A percentile compares a stretch with the other conserved stretches of the same genome.
Evolutionary conservation across 2,113 vertebrate genomes (phyloP).

Genomic region (Nerophis lumbriciformis): DNA sequence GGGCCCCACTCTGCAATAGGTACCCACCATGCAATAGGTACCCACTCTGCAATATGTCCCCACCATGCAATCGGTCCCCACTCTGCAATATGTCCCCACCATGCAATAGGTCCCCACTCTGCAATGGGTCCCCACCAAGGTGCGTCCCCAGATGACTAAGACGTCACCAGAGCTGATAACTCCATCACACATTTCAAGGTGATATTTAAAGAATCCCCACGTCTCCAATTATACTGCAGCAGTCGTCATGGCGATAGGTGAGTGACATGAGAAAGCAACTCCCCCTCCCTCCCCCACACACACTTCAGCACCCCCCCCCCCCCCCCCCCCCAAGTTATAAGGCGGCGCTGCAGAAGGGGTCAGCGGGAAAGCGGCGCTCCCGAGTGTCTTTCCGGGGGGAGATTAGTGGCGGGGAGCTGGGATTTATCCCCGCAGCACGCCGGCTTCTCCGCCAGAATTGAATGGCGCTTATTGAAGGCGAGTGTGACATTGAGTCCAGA

Average conservation of each 20-base stretch:
- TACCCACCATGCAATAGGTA: no score
- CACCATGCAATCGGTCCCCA: no score
- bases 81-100: no score
- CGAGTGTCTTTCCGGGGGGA: constrained; percentile 3
- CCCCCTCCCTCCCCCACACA: not conserved
- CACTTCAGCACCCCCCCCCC: no score
- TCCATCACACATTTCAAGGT: not conserved
- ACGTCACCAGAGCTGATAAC: not conserved
- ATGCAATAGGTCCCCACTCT: no score
- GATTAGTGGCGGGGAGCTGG: not conserved
- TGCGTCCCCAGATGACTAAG: not conserved
- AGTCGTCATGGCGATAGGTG: not conserved
- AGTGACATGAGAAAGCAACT: no score
- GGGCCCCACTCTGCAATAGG: no score
- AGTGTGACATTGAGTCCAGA: constrained; percentile 4
- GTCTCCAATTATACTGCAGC: not conserved
- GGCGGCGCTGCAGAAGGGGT: not conserved
- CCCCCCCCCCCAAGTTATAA: not conserved
- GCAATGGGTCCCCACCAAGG: not conserved
- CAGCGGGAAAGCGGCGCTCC: not conserved
- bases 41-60: no score
- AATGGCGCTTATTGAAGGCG: constrained; percentile 6
- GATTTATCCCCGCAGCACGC: constrained; percentile 2
- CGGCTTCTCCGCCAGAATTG: constrained; percentile 2
- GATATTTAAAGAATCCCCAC: not conserved